Evolutionary conservation across 2,888 invertebrate species (phyloP).

Genomic region (Tinea semifulvella): DNA sequence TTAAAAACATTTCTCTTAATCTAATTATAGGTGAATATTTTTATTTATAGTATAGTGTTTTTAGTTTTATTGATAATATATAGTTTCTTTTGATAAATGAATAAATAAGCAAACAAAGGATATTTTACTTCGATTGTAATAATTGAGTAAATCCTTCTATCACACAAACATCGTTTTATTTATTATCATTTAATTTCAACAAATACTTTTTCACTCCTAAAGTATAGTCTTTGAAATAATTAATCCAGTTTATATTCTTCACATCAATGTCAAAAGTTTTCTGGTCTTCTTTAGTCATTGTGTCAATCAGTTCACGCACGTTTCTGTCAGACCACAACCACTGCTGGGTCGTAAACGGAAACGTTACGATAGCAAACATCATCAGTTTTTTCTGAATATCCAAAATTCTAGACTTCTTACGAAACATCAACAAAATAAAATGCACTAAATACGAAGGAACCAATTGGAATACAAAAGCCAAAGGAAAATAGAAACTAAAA

Average conservation of each 20-base stretch:
- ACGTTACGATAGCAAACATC: background rate
- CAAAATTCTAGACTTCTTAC: background rate
- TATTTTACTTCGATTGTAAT: too few species aligned
- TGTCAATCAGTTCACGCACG: background rate
- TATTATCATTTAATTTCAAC: background rate
- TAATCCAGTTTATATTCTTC: conserved; percentile 5
- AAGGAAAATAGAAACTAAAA: background rate
- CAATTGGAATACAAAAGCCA: conserved; percentile 1
- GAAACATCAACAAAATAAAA: background rate
- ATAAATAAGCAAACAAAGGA: too few species aligned
- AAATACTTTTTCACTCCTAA: conserved; percentile 9
- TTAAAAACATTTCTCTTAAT: too few species aligned
- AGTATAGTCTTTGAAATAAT: conserved; percentile 3
- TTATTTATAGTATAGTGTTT: too few species aligned
- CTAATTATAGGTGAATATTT: too few species aligned
- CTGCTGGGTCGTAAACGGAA: background rate
- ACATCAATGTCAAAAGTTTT: conserved; percentile 7
- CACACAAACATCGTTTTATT: too few species aligned
- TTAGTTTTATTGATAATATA: too few species aligned
- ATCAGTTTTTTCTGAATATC: conserved; percentile 1
- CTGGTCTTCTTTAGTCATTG: background rate
- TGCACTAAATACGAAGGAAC: background rate
- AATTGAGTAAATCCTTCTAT: too few species aligned
- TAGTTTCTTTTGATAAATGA: too few species aligned
- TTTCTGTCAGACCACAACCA: conserved; percentile 4